phyloP scores from a whole-genome alignment of 1,140 invertebrate genomes.

The Drosophila busckii region DNA sequence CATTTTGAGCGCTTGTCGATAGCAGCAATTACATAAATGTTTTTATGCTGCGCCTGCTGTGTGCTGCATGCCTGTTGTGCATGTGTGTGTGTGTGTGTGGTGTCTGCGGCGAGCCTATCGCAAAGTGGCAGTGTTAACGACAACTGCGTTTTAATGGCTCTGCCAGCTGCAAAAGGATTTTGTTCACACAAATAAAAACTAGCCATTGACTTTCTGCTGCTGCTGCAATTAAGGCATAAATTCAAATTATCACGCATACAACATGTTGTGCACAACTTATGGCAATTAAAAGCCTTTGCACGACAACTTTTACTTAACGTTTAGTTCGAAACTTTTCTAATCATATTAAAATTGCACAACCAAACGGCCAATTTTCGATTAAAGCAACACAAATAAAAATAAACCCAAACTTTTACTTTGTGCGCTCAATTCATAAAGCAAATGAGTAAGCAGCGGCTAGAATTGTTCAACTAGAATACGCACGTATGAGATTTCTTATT shows the following conservation, averaged over 20 bases:
- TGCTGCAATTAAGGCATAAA: constrained; percentile 59
- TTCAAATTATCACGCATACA: constrained; percentile 49
- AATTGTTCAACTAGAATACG: constrained; percentile 33
- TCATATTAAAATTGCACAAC: constrained; percentile 2
- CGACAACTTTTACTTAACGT: constrained; percentile 14
- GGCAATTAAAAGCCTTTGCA: not conserved
- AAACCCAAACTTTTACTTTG: constrained; percentile 65
- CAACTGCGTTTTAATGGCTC: constrained; percentile 58
- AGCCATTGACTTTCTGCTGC: constrained; percentile 25
- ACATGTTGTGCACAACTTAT: constrained; percentile 11
- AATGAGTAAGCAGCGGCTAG: constrained; percentile 24
- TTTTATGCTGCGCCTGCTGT: constrained; percentile 44
- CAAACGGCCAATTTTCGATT: constrained; percentile 55
- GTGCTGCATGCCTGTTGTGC: too few relatives aligned
- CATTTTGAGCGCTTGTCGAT: constrained; percentile 63
- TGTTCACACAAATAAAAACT: too few relatives aligned
- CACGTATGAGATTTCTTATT: constrained; percentile 78
- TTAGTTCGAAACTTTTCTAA: constrained; percentile 6
- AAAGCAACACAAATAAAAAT: constrained; percentile 44
- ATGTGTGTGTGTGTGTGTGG: not conserved
- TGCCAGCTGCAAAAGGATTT: constrained; percentile 35
- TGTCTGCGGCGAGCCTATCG: constrained; percentile 29
- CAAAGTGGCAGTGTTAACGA: constrained; percentile 25
- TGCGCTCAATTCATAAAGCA: constrained; percentile 58
- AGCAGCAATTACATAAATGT: constrained; percentile 75